These are phyloP conservation scores for Heteractis magnifica DNA, from an alignment of 92 coral and sea anemone species.

Conservation along the genomic window DNA sequence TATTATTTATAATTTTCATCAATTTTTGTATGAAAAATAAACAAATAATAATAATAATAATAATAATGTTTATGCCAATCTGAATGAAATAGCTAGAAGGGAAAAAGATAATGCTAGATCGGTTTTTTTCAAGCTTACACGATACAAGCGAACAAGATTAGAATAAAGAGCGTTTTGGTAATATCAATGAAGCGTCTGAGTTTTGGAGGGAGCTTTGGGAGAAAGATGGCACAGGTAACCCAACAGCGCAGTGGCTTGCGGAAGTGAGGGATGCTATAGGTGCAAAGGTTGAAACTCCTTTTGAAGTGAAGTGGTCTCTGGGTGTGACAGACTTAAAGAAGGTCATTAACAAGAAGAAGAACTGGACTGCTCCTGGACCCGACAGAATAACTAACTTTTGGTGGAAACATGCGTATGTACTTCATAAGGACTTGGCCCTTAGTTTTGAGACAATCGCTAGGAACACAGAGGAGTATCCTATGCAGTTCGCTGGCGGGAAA, in stretches of 20 bases:
- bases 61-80: too few species aligned
- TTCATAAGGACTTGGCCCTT: conserved; percentile 22
- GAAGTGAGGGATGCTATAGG: conserved; percentile 5
- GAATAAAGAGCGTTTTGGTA: too few species aligned
- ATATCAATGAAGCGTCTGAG: too few species aligned
- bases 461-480: conserved; percentile 11
- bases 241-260: conserved; percentile 11
- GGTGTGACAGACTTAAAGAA: conserved; percentile 3
- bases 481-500: conserved; percentile 41
- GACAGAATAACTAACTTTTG: conserved; percentile 17
- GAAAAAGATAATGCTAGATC: too few species aligned
- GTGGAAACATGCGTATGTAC: conserved; percentile 26
- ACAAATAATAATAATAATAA: too few species aligned
- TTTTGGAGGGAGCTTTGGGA: too few species aligned
- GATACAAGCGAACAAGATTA: too few species aligned
- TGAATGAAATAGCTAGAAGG: too few species aligned
- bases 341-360: conserved; percentile 15
- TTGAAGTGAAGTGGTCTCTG: conserved; percentile 15
- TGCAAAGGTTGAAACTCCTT: background rate
- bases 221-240: conserved; percentile 12
- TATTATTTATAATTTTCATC: too few species aligned
- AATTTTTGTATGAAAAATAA: too few species aligned
- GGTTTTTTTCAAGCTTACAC: too few species aligned
- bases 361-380: conserved; percentile 22
- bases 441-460: conserved; percentile 16